Evolutionary conservation across 2,888 invertebrate genomes (phyloP), one percentile per base, ranked within the genome.

Genomic region (Hypomecis punctinalis): DNA sequence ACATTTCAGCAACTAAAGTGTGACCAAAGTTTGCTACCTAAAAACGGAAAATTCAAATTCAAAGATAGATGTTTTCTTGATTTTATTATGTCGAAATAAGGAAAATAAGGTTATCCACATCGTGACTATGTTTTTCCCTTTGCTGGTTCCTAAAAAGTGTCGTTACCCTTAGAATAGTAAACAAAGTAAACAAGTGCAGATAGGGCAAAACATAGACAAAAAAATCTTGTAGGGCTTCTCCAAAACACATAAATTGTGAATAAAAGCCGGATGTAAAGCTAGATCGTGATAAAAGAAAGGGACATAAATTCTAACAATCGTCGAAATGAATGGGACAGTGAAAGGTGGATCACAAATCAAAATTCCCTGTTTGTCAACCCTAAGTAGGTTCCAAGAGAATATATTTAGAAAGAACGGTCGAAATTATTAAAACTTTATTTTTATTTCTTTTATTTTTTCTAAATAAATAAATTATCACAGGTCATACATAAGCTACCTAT

Each of bases 211-310:
- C 23, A 56, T 39, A 62, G 11, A 55, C 61, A 35, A 63, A 57
- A n/a, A 49, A 58, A 48, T 7, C 51, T 58, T n/a, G 11, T 53
- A 57, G 46, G 56, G 52, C 56, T 47, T 52, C 52, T 33, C 47
- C 23, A 36, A 48, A 63, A 63, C 63, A 59, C 59, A 59, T 63
- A 63, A 63, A 63, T 63, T 59, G 39, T 4, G 58, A 63, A 54
- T 58, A 54, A 58, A 58, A 43, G 33, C 53, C 63, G 58, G 58
- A 63, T 58, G 63, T 57, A 57, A 52, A 13, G 42, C 53, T 58
- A 54, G 48, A 54, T 63, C 58, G 58, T 58, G 63, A 53, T 63
- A 63, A 42, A 40, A 49, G 37, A 43, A 42, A 54, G 36, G 33
- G 6, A 46, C 51, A 57, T 63, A 58, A 58, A 63, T 58, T 35